Percentiles rank a stretch among this genome's conserved stretches.
phyloP scores from a whole-genome alignment of 2,888 invertebrate species.

The Hyles lineata region DNA sequence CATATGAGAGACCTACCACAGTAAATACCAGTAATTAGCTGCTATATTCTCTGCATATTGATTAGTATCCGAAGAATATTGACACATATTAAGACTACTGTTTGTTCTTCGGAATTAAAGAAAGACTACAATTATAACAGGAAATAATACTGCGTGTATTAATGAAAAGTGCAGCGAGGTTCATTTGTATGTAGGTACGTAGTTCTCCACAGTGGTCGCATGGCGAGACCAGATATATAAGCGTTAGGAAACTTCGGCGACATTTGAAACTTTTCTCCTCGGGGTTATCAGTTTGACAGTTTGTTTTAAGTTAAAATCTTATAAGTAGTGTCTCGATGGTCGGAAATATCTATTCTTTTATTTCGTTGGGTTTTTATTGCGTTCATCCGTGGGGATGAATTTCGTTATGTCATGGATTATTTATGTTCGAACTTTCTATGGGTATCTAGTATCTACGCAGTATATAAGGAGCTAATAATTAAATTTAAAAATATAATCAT shows the following conservation, averaged over 20 bases:
- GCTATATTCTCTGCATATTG: no score
- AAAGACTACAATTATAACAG: not conserved
- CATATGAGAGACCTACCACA: no score
- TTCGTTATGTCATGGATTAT: not conserved
- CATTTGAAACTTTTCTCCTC: constrained; percentile 65
- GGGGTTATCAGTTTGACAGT: constrained; percentile 71
- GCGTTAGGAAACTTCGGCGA: constrained; percentile 65
- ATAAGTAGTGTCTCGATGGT: constrained; percentile 72
- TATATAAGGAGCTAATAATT: no score
- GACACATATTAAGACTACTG: no score
- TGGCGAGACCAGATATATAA: constrained; percentile 34
- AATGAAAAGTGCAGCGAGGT: not conserved
- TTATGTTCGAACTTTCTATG: not conserved
- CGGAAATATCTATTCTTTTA: constrained; percentile 64
- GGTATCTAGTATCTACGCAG: not conserved
- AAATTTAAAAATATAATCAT: no score
- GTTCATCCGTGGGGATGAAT: constrained; percentile 34
- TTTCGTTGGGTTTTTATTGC: constrained; percentile 60
- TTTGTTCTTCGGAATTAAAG: no score
- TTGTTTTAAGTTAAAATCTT: constrained; percentile 73
- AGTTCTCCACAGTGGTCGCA: not conserved
- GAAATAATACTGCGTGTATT: not conserved
- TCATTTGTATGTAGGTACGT: not conserved
- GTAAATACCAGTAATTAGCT: no score
- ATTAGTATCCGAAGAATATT: no score